phyloP scores from a whole-genome alignment of 1,140 invertebrate genomes.

The Macrosteles quadrilineatus region DNA sequence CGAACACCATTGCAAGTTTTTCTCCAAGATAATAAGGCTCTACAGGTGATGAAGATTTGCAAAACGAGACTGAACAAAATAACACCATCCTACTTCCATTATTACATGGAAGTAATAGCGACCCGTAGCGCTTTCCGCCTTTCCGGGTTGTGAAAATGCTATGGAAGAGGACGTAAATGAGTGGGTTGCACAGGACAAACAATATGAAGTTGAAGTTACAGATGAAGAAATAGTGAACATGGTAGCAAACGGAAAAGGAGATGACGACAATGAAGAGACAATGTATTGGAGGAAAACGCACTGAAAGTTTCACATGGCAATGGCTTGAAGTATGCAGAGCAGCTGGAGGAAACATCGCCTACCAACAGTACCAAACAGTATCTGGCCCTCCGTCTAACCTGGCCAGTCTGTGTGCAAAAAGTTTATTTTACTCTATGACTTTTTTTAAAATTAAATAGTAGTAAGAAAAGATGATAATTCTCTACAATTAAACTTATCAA shows the following conservation, averaged over 20 bases:
- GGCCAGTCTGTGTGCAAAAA: too few relatives aligned
- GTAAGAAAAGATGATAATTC: too few relatives aligned
- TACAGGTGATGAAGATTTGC: too few relatives aligned
- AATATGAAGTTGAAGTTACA: conserved; percentile 27
- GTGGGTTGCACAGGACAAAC: conserved; percentile 2
- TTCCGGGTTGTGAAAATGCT: conserved; percentile 2
- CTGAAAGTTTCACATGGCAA: background rate
- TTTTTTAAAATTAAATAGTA: too few relatives aligned
- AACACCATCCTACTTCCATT: background rate
- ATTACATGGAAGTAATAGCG: background rate
- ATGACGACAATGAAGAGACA: background rate
- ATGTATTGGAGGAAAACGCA: background rate
- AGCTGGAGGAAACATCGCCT: background rate
- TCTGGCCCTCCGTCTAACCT: too few relatives aligned
- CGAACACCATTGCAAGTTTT: conserved; percentile 1
- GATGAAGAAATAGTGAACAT: conserved; percentile 20
- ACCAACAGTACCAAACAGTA: too few relatives aligned
- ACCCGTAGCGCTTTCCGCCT: too few relatives aligned
- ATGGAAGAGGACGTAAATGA: background rate
- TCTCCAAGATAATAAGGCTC: background rate
- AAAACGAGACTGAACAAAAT: background rate
- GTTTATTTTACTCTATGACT: too few relatives aligned
- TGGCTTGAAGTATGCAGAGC: conserved; percentile 13
- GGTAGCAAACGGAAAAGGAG: background rate
- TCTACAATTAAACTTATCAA: too few relatives aligned